A percentile compares a stretch with the other conserved stretches of the same genome.
These are phyloP conservation scores for Phalacrocorax carbo DNA, from an alignment of 2,113 vertebrate genomes.

Conservation along the genomic window DNA sequence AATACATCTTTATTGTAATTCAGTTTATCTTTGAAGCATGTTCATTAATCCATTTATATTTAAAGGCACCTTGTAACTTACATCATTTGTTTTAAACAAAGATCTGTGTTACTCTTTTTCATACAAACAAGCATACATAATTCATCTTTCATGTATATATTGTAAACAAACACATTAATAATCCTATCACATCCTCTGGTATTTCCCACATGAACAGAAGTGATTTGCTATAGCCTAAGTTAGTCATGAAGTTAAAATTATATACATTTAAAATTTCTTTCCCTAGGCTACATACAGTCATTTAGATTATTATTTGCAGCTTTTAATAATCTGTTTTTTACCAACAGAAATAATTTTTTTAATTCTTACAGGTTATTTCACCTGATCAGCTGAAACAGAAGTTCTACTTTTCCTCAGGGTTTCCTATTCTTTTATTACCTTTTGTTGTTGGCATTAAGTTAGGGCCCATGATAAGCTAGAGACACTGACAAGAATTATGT, in stretches of 20 bases:
- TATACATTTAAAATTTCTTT: not conserved
- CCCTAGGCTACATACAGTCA: not conserved
- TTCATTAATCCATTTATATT: not conserved
- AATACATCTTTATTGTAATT: not conserved
- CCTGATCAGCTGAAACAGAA: not conserved
- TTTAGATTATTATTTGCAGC: not conserved
- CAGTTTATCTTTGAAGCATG: not conserved
- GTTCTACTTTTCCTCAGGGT: not conserved
- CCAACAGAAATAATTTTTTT: not conserved
- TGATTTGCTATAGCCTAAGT: not conserved
- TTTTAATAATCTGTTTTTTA: not conserved
- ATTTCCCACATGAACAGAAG: not conserved
- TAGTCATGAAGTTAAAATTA: not conserved
- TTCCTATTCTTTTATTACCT: not conserved
- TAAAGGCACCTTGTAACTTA: not conserved
- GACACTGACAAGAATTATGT: not conserved
- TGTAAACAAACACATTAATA: conserved; percentile 19
- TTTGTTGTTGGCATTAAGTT: not conserved
- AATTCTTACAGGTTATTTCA: not conserved
- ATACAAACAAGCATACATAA: not conserved
- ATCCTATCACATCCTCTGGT: not conserved
- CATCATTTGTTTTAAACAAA: not conserved
- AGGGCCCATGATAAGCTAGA: not conserved
- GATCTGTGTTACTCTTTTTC: not conserved
- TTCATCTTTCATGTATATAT: not conserved